These are phyloP conservation scores for Saccostrea glomerata DNA, from an alignment of 1,140 invertebrate species.

Conservation along the genomic window DNA sequence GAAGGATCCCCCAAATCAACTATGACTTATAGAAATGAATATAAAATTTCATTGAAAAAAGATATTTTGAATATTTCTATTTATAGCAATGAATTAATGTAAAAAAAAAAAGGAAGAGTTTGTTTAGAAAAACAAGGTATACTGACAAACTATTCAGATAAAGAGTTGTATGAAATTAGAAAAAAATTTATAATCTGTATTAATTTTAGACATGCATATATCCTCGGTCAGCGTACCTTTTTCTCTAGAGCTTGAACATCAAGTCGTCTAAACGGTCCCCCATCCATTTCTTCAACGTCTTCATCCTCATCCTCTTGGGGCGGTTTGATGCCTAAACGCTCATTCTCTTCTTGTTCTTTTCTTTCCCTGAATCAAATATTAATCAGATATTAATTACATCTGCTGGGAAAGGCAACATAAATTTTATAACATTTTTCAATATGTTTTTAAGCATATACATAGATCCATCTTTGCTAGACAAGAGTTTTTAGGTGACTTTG, in stretches of 20 bases:
- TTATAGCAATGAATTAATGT: too few relatives aligned
- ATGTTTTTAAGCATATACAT: too few relatives aligned
- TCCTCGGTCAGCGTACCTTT: slow-evolving; percentile 65
- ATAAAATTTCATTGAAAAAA: too few relatives aligned
- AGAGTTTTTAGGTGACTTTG: too few relatives aligned
- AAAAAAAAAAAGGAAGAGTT: too few relatives aligned
- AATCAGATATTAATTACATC: not conserved
- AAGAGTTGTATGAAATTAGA: slow-evolving; percentile 19
- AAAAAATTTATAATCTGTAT: not conserved
- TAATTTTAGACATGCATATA: too few relatives aligned
- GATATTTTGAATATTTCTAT: too few relatives aligned
- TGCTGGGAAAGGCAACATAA: too few relatives aligned
- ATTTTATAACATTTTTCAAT: too few relatives aligned
- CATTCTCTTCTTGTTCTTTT: slow-evolving; percentile 70
- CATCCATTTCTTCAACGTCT: slow-evolving; percentile 65
- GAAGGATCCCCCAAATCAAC: not conserved
- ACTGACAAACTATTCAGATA: not conserved
- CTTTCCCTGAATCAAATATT: slow-evolving; percentile 59
- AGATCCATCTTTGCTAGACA: too few relatives aligned
- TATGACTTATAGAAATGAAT: not conserved
- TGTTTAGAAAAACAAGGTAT: not conserved
- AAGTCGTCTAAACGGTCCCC: slow-evolving; percentile 72
- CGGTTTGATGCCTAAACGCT: slow-evolving; percentile 63
- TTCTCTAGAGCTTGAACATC: slow-evolving; percentile 68
- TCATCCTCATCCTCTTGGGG: slow-evolving; percentile 66